Evolutionary conservation across 92 coral and sea anemone species (phyloP), one percentile per base, ranked within the genome.

Genomic region (Micromussa lordhowensis): DNA sequence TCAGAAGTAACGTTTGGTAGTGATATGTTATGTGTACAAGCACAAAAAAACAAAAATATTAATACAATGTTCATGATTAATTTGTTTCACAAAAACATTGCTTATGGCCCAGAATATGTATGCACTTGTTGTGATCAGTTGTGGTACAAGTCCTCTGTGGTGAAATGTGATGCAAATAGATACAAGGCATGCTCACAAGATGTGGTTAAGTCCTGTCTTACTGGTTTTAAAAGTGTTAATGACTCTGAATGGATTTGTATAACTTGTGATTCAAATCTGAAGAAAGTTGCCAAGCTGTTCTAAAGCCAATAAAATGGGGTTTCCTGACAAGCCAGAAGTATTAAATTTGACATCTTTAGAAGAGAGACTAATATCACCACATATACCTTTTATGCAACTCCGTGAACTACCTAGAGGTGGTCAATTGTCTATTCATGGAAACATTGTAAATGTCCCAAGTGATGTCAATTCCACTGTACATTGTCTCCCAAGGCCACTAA

Each of bases 341-440:
- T 36, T 94, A 4, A 68, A 92, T 79, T 82, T 94, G 84, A 92
- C 93, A 12, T 84, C 92, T 61, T 74, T 94, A 26, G 93, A 94
- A 68, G 96, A 91, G 75, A 38, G 93, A 58, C 79, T 93, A 7
- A 80, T 87, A 15, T 82, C 95, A 83, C 95, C 94, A 6, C 86
- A 90, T 57, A 90, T 87, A 48, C 89, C 92, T 24, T 92, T 92
- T 70, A 92, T 92, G 94, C 92, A 92, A 71, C 70, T 91, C 1
- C 92, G 92, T 78, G 96, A 93, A 91, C 85, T 93, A 24, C 93
- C 96, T 49, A 90, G 94, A 74, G 94, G 96, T 71, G 88, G 94
- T n/a, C 96, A 91, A 66, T 72, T 91, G 49, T 35, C 54, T 21
- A 90, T 93, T 49, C 90, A 83, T 82, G 77, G 80, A 91, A 89